phyloP scores from a whole-genome alignment of 1,140 invertebrate species.

The Lasioglossum baleicum region DNA sequence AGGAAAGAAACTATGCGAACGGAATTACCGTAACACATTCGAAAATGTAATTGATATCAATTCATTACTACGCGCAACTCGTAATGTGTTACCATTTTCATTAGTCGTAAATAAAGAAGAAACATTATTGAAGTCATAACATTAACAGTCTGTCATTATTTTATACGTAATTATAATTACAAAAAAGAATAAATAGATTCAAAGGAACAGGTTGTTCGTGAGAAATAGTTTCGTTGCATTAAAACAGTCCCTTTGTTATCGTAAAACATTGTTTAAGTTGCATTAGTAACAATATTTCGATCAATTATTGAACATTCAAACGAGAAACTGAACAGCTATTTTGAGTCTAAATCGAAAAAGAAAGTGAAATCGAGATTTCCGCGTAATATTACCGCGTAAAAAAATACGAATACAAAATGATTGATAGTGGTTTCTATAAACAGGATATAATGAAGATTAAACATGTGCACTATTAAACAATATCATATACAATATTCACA shows the following conservation, averaged over 20 bases:
- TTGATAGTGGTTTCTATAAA: not conserved
- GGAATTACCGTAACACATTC: not conserved
- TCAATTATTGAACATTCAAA: not conserved
- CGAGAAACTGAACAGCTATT: not conserved
- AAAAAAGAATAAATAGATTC: not conserved
- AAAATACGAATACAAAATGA: not conserved
- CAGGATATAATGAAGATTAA: constrained; percentile 2
- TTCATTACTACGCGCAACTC: not conserved
- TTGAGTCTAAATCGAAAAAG: not conserved
- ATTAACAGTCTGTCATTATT: no score
- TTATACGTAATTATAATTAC: no score
- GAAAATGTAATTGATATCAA: not conserved
- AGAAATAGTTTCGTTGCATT: not conserved
- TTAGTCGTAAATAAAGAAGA: not conserved
- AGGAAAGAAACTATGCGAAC: not conserved
- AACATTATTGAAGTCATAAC: no score
- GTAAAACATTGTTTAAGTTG: not conserved
- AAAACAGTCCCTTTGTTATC: not conserved
- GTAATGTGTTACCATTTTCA: not conserved
- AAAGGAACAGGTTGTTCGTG: not conserved
- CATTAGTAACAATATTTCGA: not conserved
- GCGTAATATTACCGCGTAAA: not conserved
- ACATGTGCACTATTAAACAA: not conserved
- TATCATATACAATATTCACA: not conserved
- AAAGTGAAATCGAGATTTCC: not conserved